phyloP scores from a whole-genome alignment of 1,140 invertebrate genomes.

The Zaprionus davidi region DNA sequence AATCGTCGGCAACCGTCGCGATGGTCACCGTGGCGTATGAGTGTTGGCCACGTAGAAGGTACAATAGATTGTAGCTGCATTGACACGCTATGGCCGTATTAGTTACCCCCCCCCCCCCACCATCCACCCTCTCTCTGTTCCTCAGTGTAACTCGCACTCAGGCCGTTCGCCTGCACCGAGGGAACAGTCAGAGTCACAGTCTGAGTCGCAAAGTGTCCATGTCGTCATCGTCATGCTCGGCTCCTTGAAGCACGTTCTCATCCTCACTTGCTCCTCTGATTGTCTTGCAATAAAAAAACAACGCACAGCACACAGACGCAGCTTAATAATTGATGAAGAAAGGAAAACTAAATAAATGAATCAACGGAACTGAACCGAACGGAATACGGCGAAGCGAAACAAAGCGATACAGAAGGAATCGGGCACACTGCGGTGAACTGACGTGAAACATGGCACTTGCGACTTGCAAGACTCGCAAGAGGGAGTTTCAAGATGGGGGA shows the following conservation, averaged over 20 bases:
- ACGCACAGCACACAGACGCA: conserved; percentile 48
- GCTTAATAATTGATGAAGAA: conserved; percentile 72
- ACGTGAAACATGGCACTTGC: conserved; percentile 8
- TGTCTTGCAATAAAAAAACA: conserved; percentile 65
- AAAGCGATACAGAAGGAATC: conserved; percentile 11
- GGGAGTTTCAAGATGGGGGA: not conserved
- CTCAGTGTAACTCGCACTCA: not conserved
- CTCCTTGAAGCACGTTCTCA: not conserved
- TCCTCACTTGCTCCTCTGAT: conserved; percentile 29
- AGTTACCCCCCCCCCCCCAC: not conserved
- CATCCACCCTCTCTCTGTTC: not conserved
- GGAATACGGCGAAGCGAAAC: conserved; percentile 12
- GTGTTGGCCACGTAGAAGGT: conserved; percentile 27
- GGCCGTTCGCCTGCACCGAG: not conserved
- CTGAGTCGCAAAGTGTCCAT: conserved; percentile 5
- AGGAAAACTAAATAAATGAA: conserved; percentile 78
- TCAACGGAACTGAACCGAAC: conserved; percentile 47
- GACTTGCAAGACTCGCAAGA: conserved; percentile 11
- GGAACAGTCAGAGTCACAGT: not conserved
- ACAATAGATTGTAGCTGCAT: not conserved
- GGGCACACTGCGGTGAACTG: not conserved
- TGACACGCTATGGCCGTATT: conserved; percentile 1
- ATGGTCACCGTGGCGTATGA: conserved; percentile 34
- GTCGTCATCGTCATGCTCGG: conserved; percentile 13
- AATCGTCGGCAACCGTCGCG: conserved; percentile 21